phyloP scores from a whole-genome alignment of 2,797 vertebrate genomes.

The Oreochromis mossambicus region DNA sequence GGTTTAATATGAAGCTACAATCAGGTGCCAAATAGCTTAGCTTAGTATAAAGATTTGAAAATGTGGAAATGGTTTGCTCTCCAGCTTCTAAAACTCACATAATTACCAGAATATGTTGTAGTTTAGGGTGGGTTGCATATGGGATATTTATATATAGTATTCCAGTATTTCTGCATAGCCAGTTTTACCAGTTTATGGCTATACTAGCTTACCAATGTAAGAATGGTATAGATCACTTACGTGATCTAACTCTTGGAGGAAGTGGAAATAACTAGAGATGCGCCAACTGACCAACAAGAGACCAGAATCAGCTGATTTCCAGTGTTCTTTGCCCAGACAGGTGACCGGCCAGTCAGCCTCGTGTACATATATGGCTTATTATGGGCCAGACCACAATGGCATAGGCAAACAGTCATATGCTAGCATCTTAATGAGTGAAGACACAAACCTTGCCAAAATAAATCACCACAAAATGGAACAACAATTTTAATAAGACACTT shows the following conservation, averaged over 20 bases:
- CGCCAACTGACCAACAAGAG: not conserved
- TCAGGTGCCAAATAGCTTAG: not conserved
- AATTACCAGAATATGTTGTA: not conserved
- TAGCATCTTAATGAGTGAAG: not conserved
- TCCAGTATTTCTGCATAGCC: not conserved
- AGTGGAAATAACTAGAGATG: not conserved
- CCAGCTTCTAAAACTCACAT: not conserved
- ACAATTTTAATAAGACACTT: not conserved
- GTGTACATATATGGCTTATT: not conserved
- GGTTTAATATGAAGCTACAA: not conserved
- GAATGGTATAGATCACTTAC: not conserved
- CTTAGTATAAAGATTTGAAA: not conserved
- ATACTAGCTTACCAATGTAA: not conserved
- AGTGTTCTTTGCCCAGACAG: not conserved
- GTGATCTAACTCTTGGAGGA: not conserved
- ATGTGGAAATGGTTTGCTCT: not conserved
- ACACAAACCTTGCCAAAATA: not conserved
- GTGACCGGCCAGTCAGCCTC: not conserved
- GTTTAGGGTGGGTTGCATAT: not conserved
- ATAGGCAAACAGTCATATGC: not conserved
- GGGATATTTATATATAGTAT: not conserved
- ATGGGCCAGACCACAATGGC: not conserved
- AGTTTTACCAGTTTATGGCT: not conserved
- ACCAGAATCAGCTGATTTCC: not conserved
- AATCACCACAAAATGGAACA: not conserved